Conservation (phyloP, 2,797 vertebrate genomes). For the Euphonia xanthogaster region DNA sequence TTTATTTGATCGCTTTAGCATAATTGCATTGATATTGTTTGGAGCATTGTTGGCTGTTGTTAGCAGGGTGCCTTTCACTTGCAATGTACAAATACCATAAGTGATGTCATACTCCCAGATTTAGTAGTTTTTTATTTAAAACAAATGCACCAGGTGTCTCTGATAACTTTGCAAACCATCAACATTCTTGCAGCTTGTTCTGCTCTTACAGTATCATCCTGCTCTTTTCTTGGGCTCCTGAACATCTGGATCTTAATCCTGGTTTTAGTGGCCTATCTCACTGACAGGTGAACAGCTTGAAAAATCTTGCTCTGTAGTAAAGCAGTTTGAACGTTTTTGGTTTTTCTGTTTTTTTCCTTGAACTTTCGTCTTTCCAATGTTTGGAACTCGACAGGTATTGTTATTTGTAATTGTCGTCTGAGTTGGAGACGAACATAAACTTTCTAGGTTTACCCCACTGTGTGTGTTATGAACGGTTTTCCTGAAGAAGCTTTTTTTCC, state of each 20-base stretch:
- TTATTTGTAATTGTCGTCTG: fast-evolving
- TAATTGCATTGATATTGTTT: not conserved
- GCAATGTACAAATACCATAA: not conserved
- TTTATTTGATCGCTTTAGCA: not conserved
- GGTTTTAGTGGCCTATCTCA: not conserved
- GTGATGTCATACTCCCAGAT: not conserved
- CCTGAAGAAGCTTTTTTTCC: not conserved
- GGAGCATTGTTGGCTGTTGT: not conserved
- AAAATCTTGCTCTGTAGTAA: not conserved
- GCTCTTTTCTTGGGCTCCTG: not conserved
- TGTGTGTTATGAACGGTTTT: not conserved
- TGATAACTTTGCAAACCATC: not conserved
- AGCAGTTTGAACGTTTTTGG: not conserved
- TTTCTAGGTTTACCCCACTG: not conserved
- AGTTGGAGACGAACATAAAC: not conserved
- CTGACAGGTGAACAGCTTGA: not conserved
- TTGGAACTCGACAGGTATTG: not conserved
- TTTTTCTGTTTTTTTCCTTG: not conserved
- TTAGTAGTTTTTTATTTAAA: not conserved
- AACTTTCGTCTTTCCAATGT: not conserved
- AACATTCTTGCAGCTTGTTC: not conserved
- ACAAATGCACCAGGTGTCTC: not conserved
- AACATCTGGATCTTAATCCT: not conserved
- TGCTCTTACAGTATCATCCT: not conserved
- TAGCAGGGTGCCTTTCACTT: not conserved